Evolutionary conservation across 1,140 invertebrate genomes (phyloP).

Genomic region (Bradysia coprophila): DNA sequence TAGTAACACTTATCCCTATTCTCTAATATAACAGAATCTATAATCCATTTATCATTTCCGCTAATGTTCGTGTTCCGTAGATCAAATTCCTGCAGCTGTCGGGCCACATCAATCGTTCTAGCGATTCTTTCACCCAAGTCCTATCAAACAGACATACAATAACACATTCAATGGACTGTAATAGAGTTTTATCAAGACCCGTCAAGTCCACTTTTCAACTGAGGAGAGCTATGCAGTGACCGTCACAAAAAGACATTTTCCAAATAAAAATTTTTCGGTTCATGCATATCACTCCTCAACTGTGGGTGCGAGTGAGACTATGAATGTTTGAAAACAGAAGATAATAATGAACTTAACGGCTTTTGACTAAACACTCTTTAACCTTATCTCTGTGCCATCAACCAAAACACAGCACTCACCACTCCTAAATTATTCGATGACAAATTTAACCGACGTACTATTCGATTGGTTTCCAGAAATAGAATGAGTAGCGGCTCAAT

Average conservation of each 20-base stretch:
- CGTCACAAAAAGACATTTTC: too few species aligned
- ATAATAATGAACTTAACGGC: too few species aligned
- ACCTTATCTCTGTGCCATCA: neutral
- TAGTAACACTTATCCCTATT: neutral
- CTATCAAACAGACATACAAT: too few species aligned
- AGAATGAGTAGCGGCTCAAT: conserved; percentile 19
- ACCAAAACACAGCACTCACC: conserved; percentile 5
- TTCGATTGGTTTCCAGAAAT: conserved; percentile 15
- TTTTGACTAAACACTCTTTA: too few species aligned
- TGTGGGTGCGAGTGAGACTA: too few species aligned
- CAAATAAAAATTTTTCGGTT: too few species aligned
- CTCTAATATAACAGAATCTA: neutral
- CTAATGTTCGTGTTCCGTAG: conserved; percentile 14
- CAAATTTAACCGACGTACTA: conserved; percentile 12
- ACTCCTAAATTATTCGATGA: conserved; percentile 17
- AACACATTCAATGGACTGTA: conserved; percentile 17
- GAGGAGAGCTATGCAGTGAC: too few species aligned
- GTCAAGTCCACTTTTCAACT: too few species aligned
- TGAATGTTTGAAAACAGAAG: too few species aligned
- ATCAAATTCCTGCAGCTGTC: conserved; percentile 13
- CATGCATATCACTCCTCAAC: too few species aligned
- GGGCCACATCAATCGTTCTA: conserved; percentile 15
- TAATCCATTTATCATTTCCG: neutral
- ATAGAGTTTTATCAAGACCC: too few species aligned
- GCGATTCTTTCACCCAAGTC: too few species aligned